These are phyloP conservation scores for Patella vulgata DNA, from an alignment of 1,140 invertebrate species.

Conservation along the genomic window DNA sequence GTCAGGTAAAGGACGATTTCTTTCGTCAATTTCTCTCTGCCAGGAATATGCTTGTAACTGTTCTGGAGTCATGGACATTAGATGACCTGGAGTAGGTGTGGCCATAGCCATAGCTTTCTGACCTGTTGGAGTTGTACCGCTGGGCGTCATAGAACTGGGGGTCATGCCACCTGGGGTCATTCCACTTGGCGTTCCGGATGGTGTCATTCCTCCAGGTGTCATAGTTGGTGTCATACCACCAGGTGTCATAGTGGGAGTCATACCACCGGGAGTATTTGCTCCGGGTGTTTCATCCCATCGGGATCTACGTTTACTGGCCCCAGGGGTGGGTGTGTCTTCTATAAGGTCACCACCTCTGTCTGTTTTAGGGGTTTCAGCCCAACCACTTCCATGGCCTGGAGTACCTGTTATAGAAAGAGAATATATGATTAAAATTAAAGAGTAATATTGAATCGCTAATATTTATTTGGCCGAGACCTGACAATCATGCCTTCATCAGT, in stretches of 20 bases:
- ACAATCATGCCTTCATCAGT: too few relatives aligned
- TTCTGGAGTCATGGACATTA: conserved; percentile 98
- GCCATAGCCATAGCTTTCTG: conserved; percentile 97
- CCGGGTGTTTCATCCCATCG: conserved; percentile 96
- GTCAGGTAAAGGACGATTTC: conserved; percentile 94
- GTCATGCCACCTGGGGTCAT: conserved; percentile 69
- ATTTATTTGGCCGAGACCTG: too few relatives aligned
- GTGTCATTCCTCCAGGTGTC: conserved; percentile 74
- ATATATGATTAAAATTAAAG: too few relatives aligned
- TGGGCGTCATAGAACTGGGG: conserved; percentile 61
- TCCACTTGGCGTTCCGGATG: conserved; percentile 70
- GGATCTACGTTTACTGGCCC: conserved; percentile 89
- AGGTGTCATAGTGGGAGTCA: conserved; percentile 54
- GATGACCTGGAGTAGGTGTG: conserved; percentile 92
- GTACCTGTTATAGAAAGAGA: conserved; percentile 76
- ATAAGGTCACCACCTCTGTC: conserved; percentile 75
- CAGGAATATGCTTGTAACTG: conserved; percentile 98
- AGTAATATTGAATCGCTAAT: too few relatives aligned
- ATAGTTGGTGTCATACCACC: conserved; percentile 52
- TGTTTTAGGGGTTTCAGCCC: conserved; percentile 94
- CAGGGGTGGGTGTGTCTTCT: conserved; percentile 76
- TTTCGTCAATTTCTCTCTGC: conserved; percentile 98
- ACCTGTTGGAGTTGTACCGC: conserved; percentile 87
- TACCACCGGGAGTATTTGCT: conserved; percentile 46
- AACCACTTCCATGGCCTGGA: conserved; percentile 92